A percentile compares a stretch with the other conserved stretches of the same genome.
These are phyloP conservation scores for Atta cephalotes DNA, from an alignment of 1,140 invertebrate genomes.

Conservation along the genomic window DNA sequence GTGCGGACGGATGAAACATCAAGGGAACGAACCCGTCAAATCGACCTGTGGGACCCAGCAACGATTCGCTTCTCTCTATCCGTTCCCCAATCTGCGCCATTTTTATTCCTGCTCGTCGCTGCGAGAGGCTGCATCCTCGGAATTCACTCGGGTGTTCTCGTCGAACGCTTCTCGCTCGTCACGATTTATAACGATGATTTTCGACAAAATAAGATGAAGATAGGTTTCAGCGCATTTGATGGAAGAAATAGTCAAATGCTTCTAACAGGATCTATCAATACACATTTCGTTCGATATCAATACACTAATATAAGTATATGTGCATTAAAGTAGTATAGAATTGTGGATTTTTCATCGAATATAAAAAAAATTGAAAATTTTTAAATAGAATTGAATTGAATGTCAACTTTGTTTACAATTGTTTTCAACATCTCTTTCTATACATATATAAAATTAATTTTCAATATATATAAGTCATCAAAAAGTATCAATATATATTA, in stretches of 20 bases:
- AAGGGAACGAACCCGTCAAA: slow-evolving; percentile 73
- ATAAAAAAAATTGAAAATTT: background rate
- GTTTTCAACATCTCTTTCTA: background rate
- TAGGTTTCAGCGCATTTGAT: slow-evolving; percentile 37
- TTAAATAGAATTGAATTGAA: background rate
- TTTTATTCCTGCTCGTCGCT: slow-evolving; percentile 71
- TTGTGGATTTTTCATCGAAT: background rate
- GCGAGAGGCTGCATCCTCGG: slow-evolving; percentile 49
- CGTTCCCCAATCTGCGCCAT: slow-evolving; percentile 72
- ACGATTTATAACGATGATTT: slow-evolving; percentile 67
- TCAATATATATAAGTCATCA: background rate
- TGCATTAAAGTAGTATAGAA: background rate
- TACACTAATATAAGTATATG: background rate
- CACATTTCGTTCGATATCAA: background rate
- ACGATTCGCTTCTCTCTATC: slow-evolving; percentile 74
- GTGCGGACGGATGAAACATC: slow-evolving; percentile 43
- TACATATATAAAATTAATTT: background rate
- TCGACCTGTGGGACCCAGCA: slow-evolving; percentile 71
- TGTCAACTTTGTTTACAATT: background rate
- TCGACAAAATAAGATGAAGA: slow-evolving; percentile 47
- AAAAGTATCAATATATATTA: too few relatives aligned
- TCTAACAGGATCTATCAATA: slow-evolving; percentile 13
- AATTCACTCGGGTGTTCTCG: slow-evolving; percentile 68
- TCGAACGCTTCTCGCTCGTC: slow-evolving; percentile 72
- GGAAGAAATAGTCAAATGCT: slow-evolving; percentile 50